phyloP scores from a whole-genome alignment of 1,140 invertebrate genomes.

The Bombus sibiricus region DNA sequence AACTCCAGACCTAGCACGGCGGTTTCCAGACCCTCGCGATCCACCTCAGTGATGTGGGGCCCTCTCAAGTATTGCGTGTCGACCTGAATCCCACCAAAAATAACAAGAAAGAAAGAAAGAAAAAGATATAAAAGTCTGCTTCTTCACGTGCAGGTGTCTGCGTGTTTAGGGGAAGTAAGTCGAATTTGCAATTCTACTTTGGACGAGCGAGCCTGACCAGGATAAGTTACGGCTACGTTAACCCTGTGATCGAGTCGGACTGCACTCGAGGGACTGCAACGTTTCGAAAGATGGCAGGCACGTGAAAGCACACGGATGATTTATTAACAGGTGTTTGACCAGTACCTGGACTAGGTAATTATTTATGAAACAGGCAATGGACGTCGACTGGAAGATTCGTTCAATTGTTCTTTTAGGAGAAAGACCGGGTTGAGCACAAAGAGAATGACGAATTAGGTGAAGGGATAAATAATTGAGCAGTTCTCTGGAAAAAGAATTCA shows the following conservation, averaged over 20 bases:
- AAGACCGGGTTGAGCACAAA: not conserved
- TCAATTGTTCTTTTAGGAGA: not conserved
- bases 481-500: not conserved
- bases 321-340: slow-evolving; percentile 2
- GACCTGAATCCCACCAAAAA: slow-evolving; percentile 77
- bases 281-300: not conserved
- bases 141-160: not conserved
- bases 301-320: not conserved
- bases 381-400: not conserved
- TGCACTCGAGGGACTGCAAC: not conserved
- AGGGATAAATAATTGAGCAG: too few relatives aligned
- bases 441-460: not conserved
- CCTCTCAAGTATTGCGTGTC: slow-evolving; percentile 83
- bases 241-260: not conserved
- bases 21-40: slow-evolving; percentile 85
- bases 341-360: not conserved
- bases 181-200: slow-evolving; percentile 8
- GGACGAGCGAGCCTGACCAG: not conserved
- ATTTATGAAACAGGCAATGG: not conserved
- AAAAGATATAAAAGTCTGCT: not conserved
- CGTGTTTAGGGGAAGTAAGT: not conserved
- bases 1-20: slow-evolving; percentile 87
- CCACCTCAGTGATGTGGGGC: slow-evolving; percentile 81
- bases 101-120: not conserved
- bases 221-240: slow-evolving; percentile 2